phyloP scores from a whole-genome alignment of 2,888 invertebrate genomes.

The Lottia scabra region DNA sequence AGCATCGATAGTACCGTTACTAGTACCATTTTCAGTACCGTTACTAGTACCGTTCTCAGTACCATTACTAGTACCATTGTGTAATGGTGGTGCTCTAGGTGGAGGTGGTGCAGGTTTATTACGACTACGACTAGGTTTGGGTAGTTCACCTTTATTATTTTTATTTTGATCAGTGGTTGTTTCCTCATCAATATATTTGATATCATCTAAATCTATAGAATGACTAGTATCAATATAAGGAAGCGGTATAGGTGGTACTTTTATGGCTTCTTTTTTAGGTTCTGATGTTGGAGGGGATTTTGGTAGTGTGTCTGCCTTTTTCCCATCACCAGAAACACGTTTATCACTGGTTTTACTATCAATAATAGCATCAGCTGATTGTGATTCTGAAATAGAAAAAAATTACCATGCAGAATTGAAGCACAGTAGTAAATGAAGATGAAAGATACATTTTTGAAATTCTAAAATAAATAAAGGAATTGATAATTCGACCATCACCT shows the following conservation, averaged over 20 bases:
- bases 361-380: conserved; percentile 16
- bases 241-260: no score
- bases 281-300: no score
- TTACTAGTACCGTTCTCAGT: background rate
- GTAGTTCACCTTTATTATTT: background rate
- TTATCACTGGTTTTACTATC: background rate
- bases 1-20: no score
- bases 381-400: conserved; percentile 10
- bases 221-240: no score
- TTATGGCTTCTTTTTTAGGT: no score
- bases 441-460: no score
- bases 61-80: background rate
- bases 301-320: no score
- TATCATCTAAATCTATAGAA: background rate
- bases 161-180: background rate
- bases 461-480: no score
- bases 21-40: background rate
- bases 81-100: background rate
- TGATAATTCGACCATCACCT: background rate
- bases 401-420: no score
- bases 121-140: background rate
- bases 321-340: no score
- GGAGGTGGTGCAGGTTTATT: background rate
- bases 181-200: conserved; percentile 1
- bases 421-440: no score